A percentile compares a stretch with the other conserved stretches of the same genome.
These are phyloP conservation scores for Hypotaenidia philippensis DNA, from an alignment of 2,797 vertebrate species.

Conservation along the genomic window DNA sequence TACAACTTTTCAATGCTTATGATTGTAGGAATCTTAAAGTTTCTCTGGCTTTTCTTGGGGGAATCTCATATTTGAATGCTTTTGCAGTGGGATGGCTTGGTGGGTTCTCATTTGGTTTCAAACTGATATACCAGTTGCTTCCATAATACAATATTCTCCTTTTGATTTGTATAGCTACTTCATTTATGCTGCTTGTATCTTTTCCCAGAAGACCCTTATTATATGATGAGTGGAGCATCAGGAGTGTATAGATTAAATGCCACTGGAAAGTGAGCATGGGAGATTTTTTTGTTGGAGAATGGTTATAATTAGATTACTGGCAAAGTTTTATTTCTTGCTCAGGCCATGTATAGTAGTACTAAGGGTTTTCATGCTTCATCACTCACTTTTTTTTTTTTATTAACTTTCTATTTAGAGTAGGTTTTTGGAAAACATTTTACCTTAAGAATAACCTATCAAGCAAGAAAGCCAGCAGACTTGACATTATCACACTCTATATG, in stretches of 20 bases:
- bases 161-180: neutral
- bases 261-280: neutral
- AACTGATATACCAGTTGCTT: neutral
- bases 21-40: neutral
- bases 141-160: neutral
- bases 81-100: neutral
- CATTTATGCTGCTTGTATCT: neutral
- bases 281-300: neutral
- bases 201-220: neutral
- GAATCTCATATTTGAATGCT: neutral
- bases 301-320: constrained; percentile 13
- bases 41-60: neutral
- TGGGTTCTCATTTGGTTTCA: neutral
- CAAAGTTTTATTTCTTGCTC: constrained; percentile 6
- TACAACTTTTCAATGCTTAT: neutral
- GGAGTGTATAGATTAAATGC: neutral
- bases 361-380: neutral
- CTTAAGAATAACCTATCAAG: constrained; percentile 73
- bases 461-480: constrained; percentile 54
- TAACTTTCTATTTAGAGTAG: constrained; percentile 32
- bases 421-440: constrained; percentile 65
- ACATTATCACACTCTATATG: constrained; percentile 27
- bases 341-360: neutral
- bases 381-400: neutral
- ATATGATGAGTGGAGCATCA: neutral